A percentile compares a stretch with the other conserved stretches of the same genome.
These are phyloP conservation scores for Gymnogyps californianus DNA, from an alignment of 2,113 vertebrate genomes.

Conservation along the genomic window DNA sequence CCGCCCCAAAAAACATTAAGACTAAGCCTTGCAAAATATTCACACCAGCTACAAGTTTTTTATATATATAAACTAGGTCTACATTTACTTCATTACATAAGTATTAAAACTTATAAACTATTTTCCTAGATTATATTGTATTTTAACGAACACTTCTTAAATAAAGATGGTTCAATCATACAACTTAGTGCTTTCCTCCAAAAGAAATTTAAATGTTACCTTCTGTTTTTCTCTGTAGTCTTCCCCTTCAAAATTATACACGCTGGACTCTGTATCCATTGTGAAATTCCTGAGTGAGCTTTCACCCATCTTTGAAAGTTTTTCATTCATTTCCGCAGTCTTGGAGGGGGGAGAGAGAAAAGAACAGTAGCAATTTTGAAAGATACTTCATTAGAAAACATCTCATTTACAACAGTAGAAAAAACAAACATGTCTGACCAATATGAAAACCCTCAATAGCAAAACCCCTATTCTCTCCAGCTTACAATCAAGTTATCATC, in stretches of 20 bases:
- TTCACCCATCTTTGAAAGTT: constrained; percentile 91
- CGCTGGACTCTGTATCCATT: constrained; percentile 95
- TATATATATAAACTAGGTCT: not conserved
- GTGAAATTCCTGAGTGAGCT: constrained; percentile 95
- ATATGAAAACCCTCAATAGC: not conserved
- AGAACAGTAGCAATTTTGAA: not conserved
- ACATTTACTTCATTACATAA: not conserved
- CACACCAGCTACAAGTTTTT: not conserved
- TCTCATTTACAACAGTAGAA: not conserved
- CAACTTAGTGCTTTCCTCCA: not conserved
- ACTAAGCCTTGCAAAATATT: not conserved
- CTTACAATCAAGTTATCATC: not conserved
- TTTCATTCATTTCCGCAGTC: constrained; percentile 97
- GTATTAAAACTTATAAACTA: not conserved
- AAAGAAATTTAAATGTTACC: constrained; percentile 69
- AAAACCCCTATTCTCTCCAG: not conserved
- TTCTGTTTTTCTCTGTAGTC: constrained; percentile 99
- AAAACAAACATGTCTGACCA: not conserved
- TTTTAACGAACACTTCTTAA: not conserved
- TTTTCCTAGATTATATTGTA: not conserved
- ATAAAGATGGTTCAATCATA: not conserved
- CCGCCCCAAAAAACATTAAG: not conserved
- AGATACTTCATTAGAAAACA: not conserved
- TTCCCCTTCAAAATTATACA: constrained; percentile 98
- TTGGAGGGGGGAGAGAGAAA: constrained; percentile 22